Base-by-base conservation (phyloP, 2,113 vertebrate species). In the Ochotona curzoniae region DNA sequence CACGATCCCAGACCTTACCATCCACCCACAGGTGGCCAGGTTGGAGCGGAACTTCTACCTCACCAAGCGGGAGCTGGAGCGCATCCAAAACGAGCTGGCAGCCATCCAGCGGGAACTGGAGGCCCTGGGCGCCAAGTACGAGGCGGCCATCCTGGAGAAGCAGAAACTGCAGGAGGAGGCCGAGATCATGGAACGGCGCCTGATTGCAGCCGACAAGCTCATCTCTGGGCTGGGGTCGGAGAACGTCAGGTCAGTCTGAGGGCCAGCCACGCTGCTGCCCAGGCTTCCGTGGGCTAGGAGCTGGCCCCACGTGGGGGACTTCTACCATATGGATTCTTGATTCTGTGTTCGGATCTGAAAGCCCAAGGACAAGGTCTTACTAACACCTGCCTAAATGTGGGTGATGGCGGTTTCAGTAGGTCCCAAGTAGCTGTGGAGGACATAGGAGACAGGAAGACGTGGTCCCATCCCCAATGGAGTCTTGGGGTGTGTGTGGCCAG, bases 211-310 rank as follows among this genome's bases (percentile, higher is more conserved):
- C 0, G 99, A 99, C 97, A 99, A 99, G 91, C 99, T 99, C 79
- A 99, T 99, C 15, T 98, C 98, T 0, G 99, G 99, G 23, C 98
- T 99, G 84, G 99, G 99, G 75, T 99, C 99, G 0, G 99, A 99
- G 95, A 99, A 99, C 7, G 15, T 98, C 96, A 98, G 99, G 99
- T 99, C 95, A 97, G 98, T 35, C 25, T 44, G 9, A 54, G n/a
- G 28, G 0, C 3, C 0, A 15, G 5, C n/a, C 21, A 0, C 6
- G 6, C 38, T 44, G 6, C 38, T 44, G 38, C 38, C 38, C 38
- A 44, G 38, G 38, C 38, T 44, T 44, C 35, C 0, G 0, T 44
- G 38, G 38, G 38, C 6, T 44, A 44, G 54, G 18, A 18, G 54
- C 54, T 57, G 28, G 1, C 1, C 0, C 38, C n/a, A 2, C 3